These are phyloP conservation scores for Talpa occidentalis DNA, from an alignment of 2,113 vertebrate species.

Conservation along the genomic window DNA sequence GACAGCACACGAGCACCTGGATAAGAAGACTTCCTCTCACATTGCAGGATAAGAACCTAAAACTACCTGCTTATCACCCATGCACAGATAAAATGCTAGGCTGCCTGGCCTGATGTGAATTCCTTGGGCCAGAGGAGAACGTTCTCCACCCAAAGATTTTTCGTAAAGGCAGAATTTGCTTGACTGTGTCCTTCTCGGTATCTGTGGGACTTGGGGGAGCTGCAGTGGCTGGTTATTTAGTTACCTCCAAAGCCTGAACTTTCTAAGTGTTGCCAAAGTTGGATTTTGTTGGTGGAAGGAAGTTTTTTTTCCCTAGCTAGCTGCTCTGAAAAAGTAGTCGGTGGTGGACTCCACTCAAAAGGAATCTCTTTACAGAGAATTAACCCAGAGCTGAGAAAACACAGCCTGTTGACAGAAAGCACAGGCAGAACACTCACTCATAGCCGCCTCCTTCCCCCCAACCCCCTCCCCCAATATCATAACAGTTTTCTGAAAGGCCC, in stretches of 20 bases:
- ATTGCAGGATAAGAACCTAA: neutral
- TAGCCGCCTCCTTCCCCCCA: neutral
- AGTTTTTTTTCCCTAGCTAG: neutral
- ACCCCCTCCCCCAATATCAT: slow-evolving; percentile 20
- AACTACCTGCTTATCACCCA: neutral
- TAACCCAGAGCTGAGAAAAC: slow-evolving; percentile 74
- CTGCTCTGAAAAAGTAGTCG: slow-evolving; percentile 31
- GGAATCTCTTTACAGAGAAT: slow-evolving; percentile 60
- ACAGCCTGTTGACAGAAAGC: slow-evolving; percentile 77
- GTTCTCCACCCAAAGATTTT: neutral
- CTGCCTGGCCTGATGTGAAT: neutral
- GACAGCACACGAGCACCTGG: too few species aligned
- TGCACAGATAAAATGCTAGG: neutral
- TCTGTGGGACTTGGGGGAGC: neutral
- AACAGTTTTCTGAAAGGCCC: slow-evolving; percentile 23
- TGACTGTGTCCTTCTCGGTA: neutral
- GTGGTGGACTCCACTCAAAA: neutral
- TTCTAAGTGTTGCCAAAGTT: neutral
- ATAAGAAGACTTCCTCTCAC: neutral
- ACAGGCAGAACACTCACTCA: slow-evolving; percentile 32
- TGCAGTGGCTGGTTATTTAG: neutral
- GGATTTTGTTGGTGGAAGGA: slow-evolving; percentile 44
- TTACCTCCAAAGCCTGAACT: neutral
- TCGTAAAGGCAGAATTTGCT: neutral
- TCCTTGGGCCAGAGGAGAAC: neutral